Conservation (phyloP, 2,888 invertebrate species). For the Aromia moschata region DNA sequence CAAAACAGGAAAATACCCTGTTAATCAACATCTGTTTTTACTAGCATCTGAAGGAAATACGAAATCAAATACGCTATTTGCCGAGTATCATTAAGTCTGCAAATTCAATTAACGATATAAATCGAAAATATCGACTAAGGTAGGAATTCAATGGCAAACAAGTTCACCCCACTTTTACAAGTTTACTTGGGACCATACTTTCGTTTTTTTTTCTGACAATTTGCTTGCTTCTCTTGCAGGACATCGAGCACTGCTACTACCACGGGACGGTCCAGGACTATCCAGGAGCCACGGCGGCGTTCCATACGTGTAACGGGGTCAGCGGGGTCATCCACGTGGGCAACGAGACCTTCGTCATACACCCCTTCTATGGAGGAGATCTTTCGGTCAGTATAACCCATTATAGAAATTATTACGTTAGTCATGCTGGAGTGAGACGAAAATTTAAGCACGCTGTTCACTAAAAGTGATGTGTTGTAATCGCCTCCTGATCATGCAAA, state of each 20-base stretch:
- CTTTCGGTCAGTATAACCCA: conserved; percentile 80
- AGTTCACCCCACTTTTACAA: neutral
- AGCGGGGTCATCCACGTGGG: conserved; percentile 97
- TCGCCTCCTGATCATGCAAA: too few relatives aligned
- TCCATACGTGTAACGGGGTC: conserved; percentile 98
- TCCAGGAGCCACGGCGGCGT: conserved; percentile 94
- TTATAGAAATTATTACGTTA: too few relatives aligned
- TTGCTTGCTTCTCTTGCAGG: conserved; percentile 67
- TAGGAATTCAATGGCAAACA: neutral
- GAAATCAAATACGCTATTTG: neutral
- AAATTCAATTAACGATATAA: neutral
- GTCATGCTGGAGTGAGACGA: too few relatives aligned
- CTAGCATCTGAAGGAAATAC: too few relatives aligned
- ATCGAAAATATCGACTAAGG: neutral
- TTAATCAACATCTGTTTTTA: too few relatives aligned
- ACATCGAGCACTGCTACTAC: conserved; percentile 98
- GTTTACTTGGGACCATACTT: neutral
- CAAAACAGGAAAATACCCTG: too few relatives aligned
- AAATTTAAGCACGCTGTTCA: too few relatives aligned
- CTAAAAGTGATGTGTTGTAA: too few relatives aligned
- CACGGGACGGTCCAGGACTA: conserved; percentile 97
- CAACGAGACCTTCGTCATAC: conserved; percentile 98
- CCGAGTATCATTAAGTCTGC: neutral
- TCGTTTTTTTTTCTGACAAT: neutral
- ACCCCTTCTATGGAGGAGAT: conserved; percentile 97